Percentiles rank a stretch among this genome's conserved stretches.
These are phyloP conservation scores for Trachurus trachurus DNA, from an alignment of 2,797 vertebrate species.

Conservation along the genomic window DNA sequence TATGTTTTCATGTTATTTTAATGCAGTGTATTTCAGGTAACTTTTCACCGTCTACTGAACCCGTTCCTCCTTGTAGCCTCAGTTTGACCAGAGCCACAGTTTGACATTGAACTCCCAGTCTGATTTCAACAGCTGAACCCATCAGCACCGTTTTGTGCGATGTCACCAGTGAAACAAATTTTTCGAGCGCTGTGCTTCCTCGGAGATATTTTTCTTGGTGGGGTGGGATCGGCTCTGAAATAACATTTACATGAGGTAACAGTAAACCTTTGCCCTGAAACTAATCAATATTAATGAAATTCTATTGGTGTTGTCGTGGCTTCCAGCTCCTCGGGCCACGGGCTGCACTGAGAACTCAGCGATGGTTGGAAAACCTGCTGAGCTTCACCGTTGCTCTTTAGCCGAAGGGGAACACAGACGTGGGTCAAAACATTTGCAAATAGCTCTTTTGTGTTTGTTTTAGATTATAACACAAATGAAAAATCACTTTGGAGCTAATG, in stretches of 20 bases:
- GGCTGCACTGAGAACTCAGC: not conserved
- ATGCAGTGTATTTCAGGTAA: too few relatives aligned
- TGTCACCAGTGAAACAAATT: slow-evolving; percentile 15
- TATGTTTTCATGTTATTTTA: too few relatives aligned
- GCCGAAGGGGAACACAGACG: not conserved
- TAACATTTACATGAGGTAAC: slow-evolving; percentile 58
- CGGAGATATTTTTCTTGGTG: slow-evolving; percentile 38
- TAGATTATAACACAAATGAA: not conserved
- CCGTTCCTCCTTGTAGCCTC: not conserved
- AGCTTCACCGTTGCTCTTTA: not conserved
- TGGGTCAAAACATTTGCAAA: not conserved
- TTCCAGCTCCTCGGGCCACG: slow-evolving; percentile 44
- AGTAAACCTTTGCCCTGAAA: slow-evolving; percentile 45
- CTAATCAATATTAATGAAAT: slow-evolving; percentile 56
- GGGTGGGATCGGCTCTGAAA: slow-evolving; percentile 37
- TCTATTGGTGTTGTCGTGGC: slow-evolving; percentile 9
- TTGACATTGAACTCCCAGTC: slow-evolving; percentile 7
- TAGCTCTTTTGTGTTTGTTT: slow-evolving; percentile 12
- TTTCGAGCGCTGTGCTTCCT: slow-evolving; percentile 27
- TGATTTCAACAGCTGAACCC: slow-evolving; percentile 5
- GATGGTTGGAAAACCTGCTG: not conserved
- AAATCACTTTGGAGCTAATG: slow-evolving; percentile 26
- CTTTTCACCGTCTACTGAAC: not conserved
- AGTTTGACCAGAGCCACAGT: not conserved
- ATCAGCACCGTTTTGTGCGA: not conserved